Base-by-base conservation (phyloP, 1,140 invertebrate genomes). In the Himalopsyche phryganea region DNA sequence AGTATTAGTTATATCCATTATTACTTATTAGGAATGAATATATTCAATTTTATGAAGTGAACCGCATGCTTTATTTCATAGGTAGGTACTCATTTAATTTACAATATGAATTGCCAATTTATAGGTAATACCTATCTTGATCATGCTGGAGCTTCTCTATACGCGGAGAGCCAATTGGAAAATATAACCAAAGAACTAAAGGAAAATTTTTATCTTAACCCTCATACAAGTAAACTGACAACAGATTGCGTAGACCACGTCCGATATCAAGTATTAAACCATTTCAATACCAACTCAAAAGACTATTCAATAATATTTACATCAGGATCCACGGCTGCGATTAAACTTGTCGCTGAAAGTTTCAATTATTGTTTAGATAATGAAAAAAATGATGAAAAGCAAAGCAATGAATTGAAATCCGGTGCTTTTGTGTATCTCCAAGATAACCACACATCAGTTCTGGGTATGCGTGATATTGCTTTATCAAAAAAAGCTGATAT, bases 401-500 rank as follows among this genome's bases (percentile, higher is more conserved):
- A 66, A 50, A 53, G 58, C 23, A 7, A 5, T 20, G n/a, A 35
- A 11, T 36, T 55, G 7, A 61, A 71, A 42, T 58, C 63, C 61
- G 89, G 89, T 14, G 73, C 79, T 38, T 91, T 96, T 71, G 83
- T 86, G 13, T 95, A 97, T 69, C 75, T 91, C 35, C 81, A 87
- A 67, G 94, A 98, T 69, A 97, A 93, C 71, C 96, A 98, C 68
- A 98, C 95, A 1, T 98, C 94, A 4, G 92, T 96, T 1, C 77
- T 97, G 58, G 95, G 95, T 13, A 89, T 97, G 83, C 78, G 94
- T 70, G 90, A 90, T 74, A 57, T 85, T 59, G 74, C 75, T 1
- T 56, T 72, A 47, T 71, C 74, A 28, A 80, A 75, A 50, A 75
- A 74, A 66, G 77, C 73, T 42, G 69, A 79, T 42, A 67, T 85